phyloP scores from a whole-genome alignment of 1,140 invertebrate species.

The Drosophila mojavensis region DNA sequence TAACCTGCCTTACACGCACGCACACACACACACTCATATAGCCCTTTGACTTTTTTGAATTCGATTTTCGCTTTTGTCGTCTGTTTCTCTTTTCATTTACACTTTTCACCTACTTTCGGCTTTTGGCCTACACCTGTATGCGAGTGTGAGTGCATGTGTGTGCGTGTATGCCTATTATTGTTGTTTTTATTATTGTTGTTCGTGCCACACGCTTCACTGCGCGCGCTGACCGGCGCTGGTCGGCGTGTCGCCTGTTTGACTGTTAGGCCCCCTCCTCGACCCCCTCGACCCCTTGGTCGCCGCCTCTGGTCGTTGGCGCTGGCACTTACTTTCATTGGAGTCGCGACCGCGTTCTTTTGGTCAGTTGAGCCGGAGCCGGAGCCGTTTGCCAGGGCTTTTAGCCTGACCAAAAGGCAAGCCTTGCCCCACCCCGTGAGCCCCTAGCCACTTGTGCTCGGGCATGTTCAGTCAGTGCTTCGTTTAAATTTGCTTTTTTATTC shows the following conservation, averaged over 20 bases:
- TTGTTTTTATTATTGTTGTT: slow-evolving; percentile 27
- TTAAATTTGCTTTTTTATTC: slow-evolving; percentile 18
- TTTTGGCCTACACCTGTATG: slow-evolving; percentile 39
- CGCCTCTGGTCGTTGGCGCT: background rate
- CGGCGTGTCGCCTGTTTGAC: slow-evolving; percentile 57
- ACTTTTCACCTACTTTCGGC: slow-evolving; percentile 73
- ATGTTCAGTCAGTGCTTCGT: slow-evolving; percentile 65
- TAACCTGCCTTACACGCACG: slow-evolving; percentile 18
- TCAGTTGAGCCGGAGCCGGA: slow-evolving; percentile 26
- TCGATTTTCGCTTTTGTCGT: slow-evolving; percentile 64
- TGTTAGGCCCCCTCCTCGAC: background rate
- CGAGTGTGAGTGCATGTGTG: background rate
- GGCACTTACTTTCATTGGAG: slow-evolving; percentile 13
- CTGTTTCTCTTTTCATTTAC: slow-evolving; percentile 52
- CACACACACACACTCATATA: slow-evolving; percentile 4
- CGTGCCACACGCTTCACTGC: slow-evolving; percentile 45
- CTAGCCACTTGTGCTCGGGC: slow-evolving; percentile 39
- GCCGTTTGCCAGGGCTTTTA: slow-evolving; percentile 40
- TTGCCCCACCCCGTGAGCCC: background rate
- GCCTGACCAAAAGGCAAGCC: background rate
- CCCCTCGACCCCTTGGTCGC: background rate
- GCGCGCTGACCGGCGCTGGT: slow-evolving; percentile 31
- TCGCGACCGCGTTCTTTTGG: slow-evolving; percentile 44
- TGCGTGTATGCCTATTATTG: slow-evolving; percentile 1
- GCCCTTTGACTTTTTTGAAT: slow-evolving; percentile 46